These are phyloP conservation scores for Linyphia triangularis DNA, from an alignment of 2,888 invertebrate species.

Conservation along the genomic window DNA sequence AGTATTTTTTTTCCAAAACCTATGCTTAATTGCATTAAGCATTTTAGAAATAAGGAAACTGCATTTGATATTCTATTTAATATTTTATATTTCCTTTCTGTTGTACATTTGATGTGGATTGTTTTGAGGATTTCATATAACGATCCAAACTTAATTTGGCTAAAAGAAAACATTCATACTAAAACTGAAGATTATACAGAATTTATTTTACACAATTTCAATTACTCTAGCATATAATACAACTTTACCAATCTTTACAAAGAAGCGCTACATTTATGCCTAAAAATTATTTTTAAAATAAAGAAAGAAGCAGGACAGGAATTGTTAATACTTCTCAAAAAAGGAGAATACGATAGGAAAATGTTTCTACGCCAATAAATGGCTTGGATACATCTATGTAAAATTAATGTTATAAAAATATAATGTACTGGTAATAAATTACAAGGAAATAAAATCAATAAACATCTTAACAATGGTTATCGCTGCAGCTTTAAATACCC, in stretches of 20 bases:
- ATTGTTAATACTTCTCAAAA: background rate
- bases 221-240: slow-evolving; percentile 42
- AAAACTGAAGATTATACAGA: slow-evolving; percentile 14
- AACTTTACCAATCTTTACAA: slow-evolving; percentile 25
- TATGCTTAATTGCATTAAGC: too few relatives aligned
- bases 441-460: background rate
- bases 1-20: too few relatives aligned
- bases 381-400: background rate
- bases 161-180: too few relatives aligned
- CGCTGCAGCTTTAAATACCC: slow-evolving; percentile 18
- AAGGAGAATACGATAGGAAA: background rate
- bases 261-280: background rate
- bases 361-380: background rate
- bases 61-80: too few relatives aligned
- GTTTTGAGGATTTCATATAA: too few relatives aligned
- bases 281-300: background rate
- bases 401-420: slow-evolving; percentile 35
- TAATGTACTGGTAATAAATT: background rate
- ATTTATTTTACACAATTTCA: slow-evolving; percentile 51
- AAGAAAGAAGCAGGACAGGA: background rate
- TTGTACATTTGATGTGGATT: too few relatives aligned
- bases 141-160: too few relatives aligned
- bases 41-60: too few relatives aligned
- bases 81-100: too few relatives aligned
- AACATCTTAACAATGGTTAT: slow-evolving; percentile 6